These are phyloP conservation scores for Mystacornis crossleyi DNA, from an alignment of 2,113 vertebrate species.

Conservation along the genomic window DNA sequence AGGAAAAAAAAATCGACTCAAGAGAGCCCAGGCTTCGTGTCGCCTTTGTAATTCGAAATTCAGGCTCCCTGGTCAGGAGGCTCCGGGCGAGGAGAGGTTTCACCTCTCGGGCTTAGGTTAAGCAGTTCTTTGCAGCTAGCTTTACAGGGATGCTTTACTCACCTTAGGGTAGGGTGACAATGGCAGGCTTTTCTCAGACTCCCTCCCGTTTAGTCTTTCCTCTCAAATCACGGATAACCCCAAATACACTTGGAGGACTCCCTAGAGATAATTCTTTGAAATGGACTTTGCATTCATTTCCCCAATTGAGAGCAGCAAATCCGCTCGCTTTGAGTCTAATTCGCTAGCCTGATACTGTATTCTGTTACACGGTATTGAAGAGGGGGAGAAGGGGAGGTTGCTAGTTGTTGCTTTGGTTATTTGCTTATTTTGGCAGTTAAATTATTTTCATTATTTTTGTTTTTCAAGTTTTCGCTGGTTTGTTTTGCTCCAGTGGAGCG, in stretches of 20 bases:
- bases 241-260: slow-evolving; percentile 35
- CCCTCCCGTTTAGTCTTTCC: slow-evolving; percentile 4
- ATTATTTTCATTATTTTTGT: background rate
- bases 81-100: background rate
- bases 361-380: background rate
- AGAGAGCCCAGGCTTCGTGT: background rate
- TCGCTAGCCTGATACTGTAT: background rate
- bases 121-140: slow-evolving; percentile 30
- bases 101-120: slow-evolving; percentile 33
- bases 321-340: background rate
- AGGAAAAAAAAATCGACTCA: too few relatives aligned
- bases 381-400: background rate
- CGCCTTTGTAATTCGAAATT: slow-evolving; percentile 16
- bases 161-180: slow-evolving; percentile 38
- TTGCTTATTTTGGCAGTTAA: background rate
- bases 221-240: slow-evolving; percentile 45
- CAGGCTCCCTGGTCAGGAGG: background rate
- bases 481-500: background rate
- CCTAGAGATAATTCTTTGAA: slow-evolving; percentile 51
- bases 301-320: background rate
- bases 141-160: slow-evolving; percentile 51
- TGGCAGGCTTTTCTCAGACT: slow-evolving; percentile 53
- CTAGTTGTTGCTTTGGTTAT: background rate
- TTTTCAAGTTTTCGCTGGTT: background rate
- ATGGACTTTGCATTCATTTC: slow-evolving; percentile 15